Base-by-base conservation (phyloP, 1,140 invertebrate species). In the Lucilia cuprina region DNA sequence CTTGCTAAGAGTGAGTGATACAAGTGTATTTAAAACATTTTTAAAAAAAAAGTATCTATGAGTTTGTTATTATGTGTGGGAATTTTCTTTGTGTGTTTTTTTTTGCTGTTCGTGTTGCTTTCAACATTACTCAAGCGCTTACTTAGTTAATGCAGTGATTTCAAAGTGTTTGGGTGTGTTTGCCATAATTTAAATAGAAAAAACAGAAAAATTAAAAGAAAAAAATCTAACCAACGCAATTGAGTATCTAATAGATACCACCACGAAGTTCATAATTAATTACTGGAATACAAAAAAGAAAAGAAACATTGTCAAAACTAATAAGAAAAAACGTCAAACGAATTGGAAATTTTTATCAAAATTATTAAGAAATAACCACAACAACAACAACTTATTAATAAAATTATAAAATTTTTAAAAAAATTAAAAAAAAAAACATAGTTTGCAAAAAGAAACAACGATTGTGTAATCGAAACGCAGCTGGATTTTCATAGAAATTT, bases 131-230 rank as follows among this genome's bases (percentile, higher is more conserved):
- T 21, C 17, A 21, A 19, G n/a, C 74, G 70, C 25, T 60, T 50
- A 55, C 50, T 74, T 77, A 85, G 85, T 85, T 84, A 49, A 41
- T 70, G 82, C 82, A 70, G 80, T 82, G 83, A 84, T 85, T 85
- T 87, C 87, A 87, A 85, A 88, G 87, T 86, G 87, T 87, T 89
- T 89, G 88, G 88, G 87, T 88, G 88, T 89, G 87, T 88, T 47
- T 70, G 65, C 14, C 7, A 60, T 60, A 60, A 41, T 41, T 17
- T n/a, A 17, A 60, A n/a, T 60, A 5, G 25, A 30, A 30, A n/a
- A 60, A 60, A 60, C 55, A n/a, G 13, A 14, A 70, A 70, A 25
- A 70, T 21, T 70, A 70, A 70, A 60, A 60, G 13, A 60, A 60
- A 70, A 70, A 65, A 65, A 17, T 55, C 4, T 55, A 55, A 55